Evolutionary conservation across 1,140 invertebrate genomes (phyloP), one percentile per base, ranked within the genome.

Genomic region (Eufriesea mexicana): DNA sequence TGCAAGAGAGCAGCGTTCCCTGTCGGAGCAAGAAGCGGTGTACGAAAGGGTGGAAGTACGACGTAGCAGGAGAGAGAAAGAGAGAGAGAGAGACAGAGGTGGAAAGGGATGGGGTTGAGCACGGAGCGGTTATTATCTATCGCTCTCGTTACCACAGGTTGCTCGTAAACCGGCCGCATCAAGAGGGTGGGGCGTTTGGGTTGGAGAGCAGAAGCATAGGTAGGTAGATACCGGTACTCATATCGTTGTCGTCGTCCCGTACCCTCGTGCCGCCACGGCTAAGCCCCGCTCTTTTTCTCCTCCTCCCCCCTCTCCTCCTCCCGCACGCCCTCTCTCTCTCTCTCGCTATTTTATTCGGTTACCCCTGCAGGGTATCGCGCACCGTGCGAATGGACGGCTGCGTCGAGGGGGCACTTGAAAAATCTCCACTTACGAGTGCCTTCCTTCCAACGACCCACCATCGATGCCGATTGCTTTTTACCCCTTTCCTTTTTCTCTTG

Each of bases 91-190:
- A 79, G 59, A 57, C 35, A 42, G 57, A 55, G 68, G 35, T 35
- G 35, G 59, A 67, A 76, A 84, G 71, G 84, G 84, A 84, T 76
- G 89, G 91, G 91, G 91, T 90, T 90, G 90, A 91, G 91, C 91
- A 92, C 89, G 91, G 91, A 93, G 90, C 93, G 92, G 93, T 94
- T 94, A 94, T 94, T 94, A 94, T 94, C 94, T 94, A 94, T 94
- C 93, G 93, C 92, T 94, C 93, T 94, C 93, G 94, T 94, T 94
- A 94, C 94, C 94, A 94, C 94, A 94, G 94, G 94, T 94, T 94
- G 93, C 93, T 94, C 94, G 94, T 94, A 94, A 94, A 94, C 92
- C 92, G 93, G 91, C 91, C 92, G 90, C 92, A 92, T 92, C 91
- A 85, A 89, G 84, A 85, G 91, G 88, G 88, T 87, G 91, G 87